A percentile compares a stretch with the other conserved stretches of the same genome.
Conservation (phyloP, 2,797 vertebrate species). For the Acanthurus tractus region DNA sequence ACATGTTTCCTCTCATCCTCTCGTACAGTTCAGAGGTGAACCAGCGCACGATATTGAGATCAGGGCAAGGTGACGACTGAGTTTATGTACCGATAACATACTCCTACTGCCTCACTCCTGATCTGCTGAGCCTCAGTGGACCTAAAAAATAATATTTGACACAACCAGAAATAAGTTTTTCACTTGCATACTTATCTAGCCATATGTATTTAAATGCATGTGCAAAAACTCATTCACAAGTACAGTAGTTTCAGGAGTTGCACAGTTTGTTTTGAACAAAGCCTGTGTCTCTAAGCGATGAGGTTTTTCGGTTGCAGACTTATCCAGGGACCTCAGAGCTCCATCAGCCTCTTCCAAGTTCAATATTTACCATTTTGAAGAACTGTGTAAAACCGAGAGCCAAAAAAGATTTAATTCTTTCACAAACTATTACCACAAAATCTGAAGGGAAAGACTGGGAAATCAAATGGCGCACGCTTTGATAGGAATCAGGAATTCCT, state of each 20-base stretch:
- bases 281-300: constrained; percentile 55
- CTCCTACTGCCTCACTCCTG: background rate
- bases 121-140: constrained; percentile 11
- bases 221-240: constrained; percentile 59
- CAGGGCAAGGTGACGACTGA: constrained; percentile 27
- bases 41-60: constrained; percentile 9
- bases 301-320: constrained; percentile 58
- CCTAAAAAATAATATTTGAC: constrained; percentile 16
- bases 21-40: constrained; percentile 56
- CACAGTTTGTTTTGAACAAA: constrained; percentile 66
- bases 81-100: background rate
- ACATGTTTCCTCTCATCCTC: constrained; percentile 41
- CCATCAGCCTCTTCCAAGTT: constrained; percentile 64
- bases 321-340: constrained; percentile 69
- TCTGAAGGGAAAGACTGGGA: constrained; percentile 42
- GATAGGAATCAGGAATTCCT: constrained; percentile 72
- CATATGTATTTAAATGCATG: constrained; percentile 40
- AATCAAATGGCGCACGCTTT: constrained; percentile 57
- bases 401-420: constrained; percentile 66
- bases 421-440: constrained; percentile 63
- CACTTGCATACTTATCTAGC: constrained; percentile 37
- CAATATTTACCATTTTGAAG: constrained; percentile 77
- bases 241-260: constrained; percentile 57
- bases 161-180: constrained; percentile 30
- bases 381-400: constrained; percentile 41